Conservation (phyloP, 2,797 vertebrate species). For the Dromococcyx pavoninus region DNA sequence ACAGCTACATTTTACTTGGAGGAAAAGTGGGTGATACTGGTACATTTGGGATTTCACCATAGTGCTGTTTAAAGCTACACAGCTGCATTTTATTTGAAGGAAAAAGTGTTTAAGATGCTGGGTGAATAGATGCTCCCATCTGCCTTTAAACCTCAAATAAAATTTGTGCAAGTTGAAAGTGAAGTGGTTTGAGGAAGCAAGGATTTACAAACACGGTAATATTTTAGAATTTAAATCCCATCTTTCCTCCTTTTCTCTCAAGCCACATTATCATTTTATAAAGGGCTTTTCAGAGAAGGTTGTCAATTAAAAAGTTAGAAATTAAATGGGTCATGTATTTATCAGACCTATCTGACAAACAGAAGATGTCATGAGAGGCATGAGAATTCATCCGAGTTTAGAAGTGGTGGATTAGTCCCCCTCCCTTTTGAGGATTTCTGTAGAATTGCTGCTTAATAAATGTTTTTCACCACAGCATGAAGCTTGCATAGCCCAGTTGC, state of each 20-base stretch:
- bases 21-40: not conserved
- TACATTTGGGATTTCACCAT: fast-evolving
- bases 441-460: not conserved
- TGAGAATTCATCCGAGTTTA: fast-evolving
- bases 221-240: not conserved
- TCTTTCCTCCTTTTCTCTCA: not conserved
- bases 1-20: not conserved
- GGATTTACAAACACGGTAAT: fast-evolving
- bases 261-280: fast-evolving
- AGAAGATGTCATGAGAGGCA: not conserved
- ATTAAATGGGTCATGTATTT: not conserved
- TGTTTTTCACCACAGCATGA: not conserved
- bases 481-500: not conserved
- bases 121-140: not conserved
- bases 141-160: not conserved
- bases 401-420: not conserved
- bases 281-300: not conserved
- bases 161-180: not conserved
- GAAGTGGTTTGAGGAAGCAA: not conserved
- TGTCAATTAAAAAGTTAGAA: not conserved
- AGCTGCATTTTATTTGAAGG: not conserved
- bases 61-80: not conserved
- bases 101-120: not conserved
- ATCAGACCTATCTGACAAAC: not conserved
- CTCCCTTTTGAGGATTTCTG: not conserved